Percentiles rank a stretch among this genome's conserved stretches.
Evolutionary conservation across 1,140 invertebrate species (phyloP).

Genomic region (Penaeus chinensis): DNA sequence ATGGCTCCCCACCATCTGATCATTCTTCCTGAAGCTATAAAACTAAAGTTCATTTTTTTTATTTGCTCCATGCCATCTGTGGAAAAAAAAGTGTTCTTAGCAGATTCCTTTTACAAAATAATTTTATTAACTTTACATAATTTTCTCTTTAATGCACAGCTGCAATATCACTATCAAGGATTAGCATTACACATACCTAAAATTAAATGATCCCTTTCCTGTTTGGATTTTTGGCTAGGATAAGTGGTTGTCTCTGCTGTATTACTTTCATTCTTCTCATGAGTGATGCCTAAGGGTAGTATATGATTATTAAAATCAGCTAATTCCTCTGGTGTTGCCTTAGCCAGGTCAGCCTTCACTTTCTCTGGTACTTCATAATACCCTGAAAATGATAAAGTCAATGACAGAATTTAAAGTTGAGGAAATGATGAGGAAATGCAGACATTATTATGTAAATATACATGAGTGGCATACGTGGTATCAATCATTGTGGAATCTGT

Average conservation of each 20-base stretch:
- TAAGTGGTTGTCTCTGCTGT: not conserved
- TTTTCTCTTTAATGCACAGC: no score
- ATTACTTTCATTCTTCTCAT: constrained; percentile 41
- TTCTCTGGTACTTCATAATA: constrained; percentile 56
- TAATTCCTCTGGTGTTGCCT: constrained; percentile 38
- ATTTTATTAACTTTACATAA: no score
- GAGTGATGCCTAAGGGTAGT: constrained; percentile 43
- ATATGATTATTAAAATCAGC: constrained; percentile 14
- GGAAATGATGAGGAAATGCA: no score
- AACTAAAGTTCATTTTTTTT: constrained; percentile 47
- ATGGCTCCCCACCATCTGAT: constrained; percentile 38
- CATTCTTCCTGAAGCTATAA: constrained; percentile 43
- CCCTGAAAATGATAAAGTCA: constrained; percentile 13
- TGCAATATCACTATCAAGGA: no score
- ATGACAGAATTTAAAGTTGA: no score
- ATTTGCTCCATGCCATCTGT: constrained; percentile 50
- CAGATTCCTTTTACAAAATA: not conserved
- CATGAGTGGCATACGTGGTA: no score
- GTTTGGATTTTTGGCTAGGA: not conserved
- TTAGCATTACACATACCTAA: no score
- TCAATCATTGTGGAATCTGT: no score
- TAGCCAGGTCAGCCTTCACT: constrained; percentile 34
- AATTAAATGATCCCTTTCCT: no score
- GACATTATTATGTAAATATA: no score
- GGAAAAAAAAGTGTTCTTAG: not conserved